Evolutionary conservation across 2,113 vertebrate genomes (phyloP).

Genomic region (Heterotis niloticus): DNA sequence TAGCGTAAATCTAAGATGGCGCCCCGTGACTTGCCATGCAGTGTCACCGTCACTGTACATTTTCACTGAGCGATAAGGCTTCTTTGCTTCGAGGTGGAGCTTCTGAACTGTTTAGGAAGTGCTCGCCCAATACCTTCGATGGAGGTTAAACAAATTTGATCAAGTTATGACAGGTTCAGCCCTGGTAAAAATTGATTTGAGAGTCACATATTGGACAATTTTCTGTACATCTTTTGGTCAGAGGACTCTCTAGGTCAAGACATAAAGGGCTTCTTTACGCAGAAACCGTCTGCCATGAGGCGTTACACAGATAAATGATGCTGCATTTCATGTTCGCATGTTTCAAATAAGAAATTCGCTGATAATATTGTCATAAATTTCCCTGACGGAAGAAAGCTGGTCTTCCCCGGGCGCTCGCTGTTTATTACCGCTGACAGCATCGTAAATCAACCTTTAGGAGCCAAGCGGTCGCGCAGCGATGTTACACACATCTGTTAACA

Average conservation of each 20-base stretch:
- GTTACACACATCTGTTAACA: not conserved
- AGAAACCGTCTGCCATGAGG: not conserved
- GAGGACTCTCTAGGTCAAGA: not conserved
- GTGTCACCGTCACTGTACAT: no score
- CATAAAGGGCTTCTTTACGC: not conserved
- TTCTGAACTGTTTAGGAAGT: no score
- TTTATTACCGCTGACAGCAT: slow-evolving; percentile 8
- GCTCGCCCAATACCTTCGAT: slow-evolving; percentile 10
- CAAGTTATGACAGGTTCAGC: not conserved
- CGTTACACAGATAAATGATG: not conserved
- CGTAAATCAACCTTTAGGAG: slow-evolving; percentile 1
- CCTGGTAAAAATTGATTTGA: not conserved
- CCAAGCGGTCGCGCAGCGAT: not conserved
- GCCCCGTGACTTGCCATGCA: no score
- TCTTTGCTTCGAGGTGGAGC: no score
- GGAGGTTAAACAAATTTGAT: slow-evolving; percentile 26
- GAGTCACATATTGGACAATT: not conserved
- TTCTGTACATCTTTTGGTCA: not conserved
- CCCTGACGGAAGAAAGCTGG: not conserved
- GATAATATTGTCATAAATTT: not conserved
- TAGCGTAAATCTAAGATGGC: no score
- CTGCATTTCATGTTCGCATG: not conserved
- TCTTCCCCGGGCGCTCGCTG: not conserved
- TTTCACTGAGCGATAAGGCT: no score
- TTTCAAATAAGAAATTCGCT: slow-evolving; percentile 13